Evolutionary conservation across 2,797 vertebrate species (phyloP).

Genomic region (Gouania willdenowi): DNA sequence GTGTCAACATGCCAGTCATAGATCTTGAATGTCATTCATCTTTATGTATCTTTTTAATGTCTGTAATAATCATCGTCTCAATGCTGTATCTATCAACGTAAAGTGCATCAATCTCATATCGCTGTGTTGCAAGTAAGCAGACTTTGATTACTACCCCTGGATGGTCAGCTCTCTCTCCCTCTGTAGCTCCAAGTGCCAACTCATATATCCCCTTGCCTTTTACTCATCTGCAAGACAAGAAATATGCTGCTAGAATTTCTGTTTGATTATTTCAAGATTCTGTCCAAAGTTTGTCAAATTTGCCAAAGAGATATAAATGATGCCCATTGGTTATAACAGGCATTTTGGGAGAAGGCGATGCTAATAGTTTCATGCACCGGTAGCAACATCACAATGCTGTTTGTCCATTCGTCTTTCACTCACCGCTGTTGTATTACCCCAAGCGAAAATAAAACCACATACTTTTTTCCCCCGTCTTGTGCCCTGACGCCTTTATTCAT

Average conservation of each 20-base stretch:
- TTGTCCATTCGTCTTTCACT: conserved; percentile 50
- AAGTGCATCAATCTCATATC: conserved; percentile 62
- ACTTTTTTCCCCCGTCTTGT: conserved; percentile 53
- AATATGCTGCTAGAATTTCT: conserved; percentile 76
- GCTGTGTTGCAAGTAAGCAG: conserved; percentile 65
- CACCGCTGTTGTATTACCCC: conserved; percentile 70
- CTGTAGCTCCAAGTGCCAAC: conserved; percentile 64
- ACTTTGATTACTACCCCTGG: conserved; percentile 67
- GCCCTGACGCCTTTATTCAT: conserved; percentile 21
- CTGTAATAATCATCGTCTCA: conserved; percentile 14
- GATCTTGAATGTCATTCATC: conserved; percentile 47
- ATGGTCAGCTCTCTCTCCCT: conserved; percentile 37
- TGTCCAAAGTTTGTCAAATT: conserved; percentile 70
- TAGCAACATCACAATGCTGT: conserved; percentile 64
- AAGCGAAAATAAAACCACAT: conserved; percentile 75
- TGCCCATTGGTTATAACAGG: conserved; percentile 52
- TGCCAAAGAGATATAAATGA: conserved; percentile 82
- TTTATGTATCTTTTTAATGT: conserved; percentile 35
- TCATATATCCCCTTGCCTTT: conserved; percentile 53
- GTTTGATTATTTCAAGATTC: conserved; percentile 56
- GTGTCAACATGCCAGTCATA: conserved; percentile 26
- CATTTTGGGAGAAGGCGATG: conserved; percentile 51
- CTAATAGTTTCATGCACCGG: conserved; percentile 57
- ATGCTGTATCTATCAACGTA: conserved; percentile 46
- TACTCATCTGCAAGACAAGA: conserved; percentile 53